These are phyloP conservation scores for Lamprotornis superbus DNA, from an alignment of 2,113 vertebrate genomes.

Conservation along the genomic window DNA sequence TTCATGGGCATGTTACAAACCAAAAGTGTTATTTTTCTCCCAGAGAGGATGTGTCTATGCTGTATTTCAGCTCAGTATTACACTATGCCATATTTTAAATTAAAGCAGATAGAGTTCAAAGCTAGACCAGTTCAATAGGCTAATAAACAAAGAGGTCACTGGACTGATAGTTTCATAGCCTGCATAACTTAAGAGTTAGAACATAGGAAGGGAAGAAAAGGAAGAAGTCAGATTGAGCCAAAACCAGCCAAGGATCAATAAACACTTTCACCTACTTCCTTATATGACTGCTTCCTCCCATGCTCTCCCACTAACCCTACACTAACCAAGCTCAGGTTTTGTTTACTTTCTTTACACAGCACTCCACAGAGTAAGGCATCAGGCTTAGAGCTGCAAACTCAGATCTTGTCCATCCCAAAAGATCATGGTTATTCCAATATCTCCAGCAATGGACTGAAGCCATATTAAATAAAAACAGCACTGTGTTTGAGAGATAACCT, in stretches of 20 bases:
- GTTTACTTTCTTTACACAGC: background rate
- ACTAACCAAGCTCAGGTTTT: background rate
- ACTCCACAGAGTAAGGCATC: background rate
- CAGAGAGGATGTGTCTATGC: background rate
- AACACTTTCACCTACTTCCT: background rate
- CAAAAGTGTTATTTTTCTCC: background rate
- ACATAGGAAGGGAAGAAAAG: background rate
- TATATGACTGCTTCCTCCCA: background rate
- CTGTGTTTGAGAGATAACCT: background rate
- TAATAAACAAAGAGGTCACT: slow-evolving; percentile 2
- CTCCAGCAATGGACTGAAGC: background rate
- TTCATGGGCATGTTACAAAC: background rate
- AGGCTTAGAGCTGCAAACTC: background rate
- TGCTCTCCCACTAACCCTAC: background rate
- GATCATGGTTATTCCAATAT: background rate
- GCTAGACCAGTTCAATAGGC: background rate
- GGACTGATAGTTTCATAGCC: background rate
- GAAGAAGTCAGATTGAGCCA: background rate
- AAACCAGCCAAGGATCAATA: background rate
- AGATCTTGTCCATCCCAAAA: background rate
- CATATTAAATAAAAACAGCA: background rate
- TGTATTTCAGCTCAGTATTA: background rate
- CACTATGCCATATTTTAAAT: background rate
- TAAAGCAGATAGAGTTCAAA: slow-evolving; percentile 6
- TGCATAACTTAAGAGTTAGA: background rate